A percentile compares a stretch with the other conserved stretches of the same genome.
phyloP scores from a whole-genome alignment of 2,113 vertebrate genomes.

The Burhinus bistriatus region DNA sequence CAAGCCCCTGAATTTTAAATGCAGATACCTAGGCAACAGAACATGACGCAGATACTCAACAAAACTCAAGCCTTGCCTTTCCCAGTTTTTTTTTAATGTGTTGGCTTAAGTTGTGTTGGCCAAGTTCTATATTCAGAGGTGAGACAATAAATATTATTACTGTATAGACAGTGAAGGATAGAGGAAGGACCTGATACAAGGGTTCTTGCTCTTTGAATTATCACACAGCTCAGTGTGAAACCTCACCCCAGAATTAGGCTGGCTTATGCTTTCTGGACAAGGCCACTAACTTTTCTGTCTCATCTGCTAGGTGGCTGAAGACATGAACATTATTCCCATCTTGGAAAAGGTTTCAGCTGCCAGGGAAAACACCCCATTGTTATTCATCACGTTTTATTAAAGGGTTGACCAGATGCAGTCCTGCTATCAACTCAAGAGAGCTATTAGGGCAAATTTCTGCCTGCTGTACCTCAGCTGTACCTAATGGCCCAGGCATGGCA shows the following conservation, averaged over 20 bases:
- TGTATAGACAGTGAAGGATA: neutral
- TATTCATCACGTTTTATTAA: neutral
- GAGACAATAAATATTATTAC: neutral
- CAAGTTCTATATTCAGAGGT: neutral
- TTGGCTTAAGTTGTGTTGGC: neutral
- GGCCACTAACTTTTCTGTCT: neutral
- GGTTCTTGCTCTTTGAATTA: neutral
- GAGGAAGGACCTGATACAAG: neutral
- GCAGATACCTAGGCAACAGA: slow-evolving; percentile 32
- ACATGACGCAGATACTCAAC: neutral
- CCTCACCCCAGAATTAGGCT: neutral
- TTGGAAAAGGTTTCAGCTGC: neutral
- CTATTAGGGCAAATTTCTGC: neutral
- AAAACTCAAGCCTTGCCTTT: neutral
- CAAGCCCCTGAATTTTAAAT: neutral
- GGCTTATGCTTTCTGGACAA: neutral
- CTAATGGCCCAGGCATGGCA: neutral
- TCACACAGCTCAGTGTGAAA: neutral
- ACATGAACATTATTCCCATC: neutral
- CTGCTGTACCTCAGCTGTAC: neutral
- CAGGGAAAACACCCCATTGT: neutral
- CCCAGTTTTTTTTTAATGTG: neutral
- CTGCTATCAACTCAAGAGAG: neutral
- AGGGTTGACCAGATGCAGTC: neutral
- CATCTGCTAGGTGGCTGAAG: neutral